Base-by-base conservation (phyloP, 2,797 vertebrate genomes). In the Morus bassanus region DNA sequence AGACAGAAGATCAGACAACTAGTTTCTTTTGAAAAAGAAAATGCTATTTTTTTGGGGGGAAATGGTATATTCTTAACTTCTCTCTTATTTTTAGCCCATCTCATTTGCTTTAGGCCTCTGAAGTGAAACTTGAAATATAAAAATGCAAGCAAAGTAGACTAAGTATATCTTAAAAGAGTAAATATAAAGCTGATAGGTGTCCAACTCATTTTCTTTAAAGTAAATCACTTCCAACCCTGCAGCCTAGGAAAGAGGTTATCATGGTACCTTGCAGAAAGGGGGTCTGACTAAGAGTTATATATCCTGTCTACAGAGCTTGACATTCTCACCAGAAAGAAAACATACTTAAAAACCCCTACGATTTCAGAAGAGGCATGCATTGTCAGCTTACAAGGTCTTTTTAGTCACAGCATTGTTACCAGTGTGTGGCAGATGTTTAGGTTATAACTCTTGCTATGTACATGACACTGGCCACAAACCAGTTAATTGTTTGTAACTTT, bases 11-110 rank as follows among this genome's bases (percentile, higher is more conserved):
- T 65, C 53, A 83, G 57, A 57, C 9, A 68, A 70, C 50, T 41
- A 86, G 16, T 37, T 81, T 45, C 24, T 89, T 85, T 53, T 46
- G 80, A 48, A 59, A 74, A 81, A n/a, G n/a, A 73, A 91, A 75
- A 65, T 24, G 9, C 22, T 72, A 2, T 46, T 35, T 69, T 81
- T 81, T 15, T 24, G 21, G 18, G 33, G 5, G 3, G 3, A 27
- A 25, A n/a, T 39, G n/a, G 28, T 9, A 11, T 10, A 22, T 59
- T 74, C 73, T 46, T 33, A 59, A 50, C 3, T 6, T 30, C 7
- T 30, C 23, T 89, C 60, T 48, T 61, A 57, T 35, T 35, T 70
- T 91, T 64, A 70, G 37, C 56, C 39, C n/a, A 16, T 51, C 51
- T 94, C 30, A 18, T 85, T 75, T 86, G 15, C 24, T 64, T 75